Percentiles rank a stretch among this genome's conserved stretches.
Evolutionary conservation across 1,140 invertebrate genomes (phyloP).

Genomic region (Drosophila ercepeae): DNA sequence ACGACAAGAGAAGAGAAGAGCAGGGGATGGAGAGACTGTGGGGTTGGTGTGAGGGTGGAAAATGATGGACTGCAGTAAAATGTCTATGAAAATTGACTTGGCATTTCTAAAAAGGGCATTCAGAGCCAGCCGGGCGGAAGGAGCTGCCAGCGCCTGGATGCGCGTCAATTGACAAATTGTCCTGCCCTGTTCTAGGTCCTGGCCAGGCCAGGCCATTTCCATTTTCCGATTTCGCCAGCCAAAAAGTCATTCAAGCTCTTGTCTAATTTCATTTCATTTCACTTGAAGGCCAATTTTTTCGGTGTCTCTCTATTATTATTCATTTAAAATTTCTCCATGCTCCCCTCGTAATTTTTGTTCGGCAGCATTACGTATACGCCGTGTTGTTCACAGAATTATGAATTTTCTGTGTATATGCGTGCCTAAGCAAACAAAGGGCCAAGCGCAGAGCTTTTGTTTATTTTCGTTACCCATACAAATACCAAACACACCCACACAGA

Average conservation of each 20-base stretch:
- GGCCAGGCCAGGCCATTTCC: conserved; percentile 2
- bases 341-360: not conserved
- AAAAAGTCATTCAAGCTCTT: conserved; percentile 62
- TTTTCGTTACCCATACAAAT: conserved; percentile 28
- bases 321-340: conserved; percentile 28
- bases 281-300: conserved; percentile 69
- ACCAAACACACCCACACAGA: not conserved
- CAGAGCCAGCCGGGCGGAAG: conserved; percentile 69
- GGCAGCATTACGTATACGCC: conserved; percentile 46
- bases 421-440: conserved; percentile 64
- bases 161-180: conserved; percentile 78
- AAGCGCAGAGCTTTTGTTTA: conserved; percentile 69
- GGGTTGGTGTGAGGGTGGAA: not conserved
- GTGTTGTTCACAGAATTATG: conserved; percentile 55
- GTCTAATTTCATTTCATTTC: conserved; percentile 77
- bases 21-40: not conserved
- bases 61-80: conserved; percentile 58
- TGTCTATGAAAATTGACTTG: conserved; percentile 71
- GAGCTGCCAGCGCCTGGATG: conserved; percentile 70
- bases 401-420: conserved; percentile 44
- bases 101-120: conserved; percentile 39
- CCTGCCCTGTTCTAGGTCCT: not conserved
- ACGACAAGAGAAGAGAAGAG: not conserved
- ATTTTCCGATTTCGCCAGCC: not conserved
- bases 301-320: conserved; percentile 58